Base-by-base conservation (phyloP, 1,140 invertebrate species). In the Dufourea novaeangliae region DNA sequence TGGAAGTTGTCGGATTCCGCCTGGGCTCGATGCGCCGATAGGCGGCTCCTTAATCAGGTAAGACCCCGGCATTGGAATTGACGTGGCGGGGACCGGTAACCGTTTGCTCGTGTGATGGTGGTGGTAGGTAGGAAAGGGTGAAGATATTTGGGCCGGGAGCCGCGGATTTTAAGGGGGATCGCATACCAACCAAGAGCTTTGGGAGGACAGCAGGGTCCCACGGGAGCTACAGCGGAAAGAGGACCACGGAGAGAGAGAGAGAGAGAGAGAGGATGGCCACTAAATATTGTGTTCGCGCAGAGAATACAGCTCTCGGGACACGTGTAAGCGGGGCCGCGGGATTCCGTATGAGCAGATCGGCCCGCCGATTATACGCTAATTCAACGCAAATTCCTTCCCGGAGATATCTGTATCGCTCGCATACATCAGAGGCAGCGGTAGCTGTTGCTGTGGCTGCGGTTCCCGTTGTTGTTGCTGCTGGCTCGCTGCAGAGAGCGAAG, bases 331-430 rank as follows among this genome's bases (percentile, higher is more conserved):
- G 88, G 85, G 86, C 89, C 88, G 90, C 90, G 88, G 87, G 90
- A 91, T 92, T 91, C 89, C 89, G 88, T 88, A 90, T 89, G 86
- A 83, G 85, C 87, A 91, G 90, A 92, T 92, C 90, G 91, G 87
- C 85, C 86, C 87, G 78, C 84, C 90, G 91, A 92, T 92, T 91
- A 91, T 91, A 91, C 91, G 91, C 91, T 92, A 91, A 92, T 92
- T 92, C 91, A 91, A 91, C 90, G 91, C 88, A 89, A 92, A 92
- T 92, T 92, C 91, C 88, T 90, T 86, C 85, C 78, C 82, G 73
- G 84, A 88, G 89, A 91, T 91, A 92, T 91, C 90, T 91, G 90
- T 92, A 92, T 92, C 90, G 90, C 86, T 86, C 78, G 86, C 88
- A 89, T 90, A 89, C 89, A 91, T 91, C 90, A 89, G 87, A 78